Base-by-base conservation (phyloP, 2,113 vertebrate species). In the Rafetus swinhoei region DNA sequence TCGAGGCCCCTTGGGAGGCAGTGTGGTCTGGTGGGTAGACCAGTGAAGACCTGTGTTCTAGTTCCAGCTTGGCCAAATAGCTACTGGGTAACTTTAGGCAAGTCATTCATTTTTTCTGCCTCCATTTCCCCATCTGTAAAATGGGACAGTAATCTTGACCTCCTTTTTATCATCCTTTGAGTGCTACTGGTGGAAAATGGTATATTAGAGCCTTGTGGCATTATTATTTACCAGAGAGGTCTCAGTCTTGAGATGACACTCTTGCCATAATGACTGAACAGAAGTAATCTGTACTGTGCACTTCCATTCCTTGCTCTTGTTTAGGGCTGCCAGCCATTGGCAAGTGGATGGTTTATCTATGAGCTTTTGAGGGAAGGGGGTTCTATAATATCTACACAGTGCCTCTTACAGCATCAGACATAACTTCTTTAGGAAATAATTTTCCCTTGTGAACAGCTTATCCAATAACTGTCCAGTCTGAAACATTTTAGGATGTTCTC, bases 401-500 rank as follows among this genome's bases (percentile, higher is more conserved):
- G 59, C 5, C 29, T 57, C 8, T 72, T 35, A 18, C 4, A 25
- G 59, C 59, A 60, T 27, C 4, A 9, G 25, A 10, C 24, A 27
- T 60, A 27, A 60, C 9, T 25, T 25, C 32, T 84, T 9, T 1
- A 84, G 79, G 81, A 84, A 91, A 90, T 39, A 79, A 0, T 45
- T 96, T 96, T 85, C 90, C 94, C 79, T 32, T 89, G 88, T 86
- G 93, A 52, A 22, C 18, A 86, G 76, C 18, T 92, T 81, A 6
- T 32, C 50, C 22, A 7, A 77, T 77, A 25, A 50, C 39, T 27
- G 65, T 59, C 92, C 91, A 18, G 82, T 82, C 80, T 89, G 83
- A 59, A 93, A 29, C 35, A 92, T 79, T 52, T 84, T 72, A 19
- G 69, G 81, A 91, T 89, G 95, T 96, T 82, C 84, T 95, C 21